Evolutionary conservation across 2,888 invertebrate genomes (phyloP).

Genomic region (Proisotoma minuta): DNA sequence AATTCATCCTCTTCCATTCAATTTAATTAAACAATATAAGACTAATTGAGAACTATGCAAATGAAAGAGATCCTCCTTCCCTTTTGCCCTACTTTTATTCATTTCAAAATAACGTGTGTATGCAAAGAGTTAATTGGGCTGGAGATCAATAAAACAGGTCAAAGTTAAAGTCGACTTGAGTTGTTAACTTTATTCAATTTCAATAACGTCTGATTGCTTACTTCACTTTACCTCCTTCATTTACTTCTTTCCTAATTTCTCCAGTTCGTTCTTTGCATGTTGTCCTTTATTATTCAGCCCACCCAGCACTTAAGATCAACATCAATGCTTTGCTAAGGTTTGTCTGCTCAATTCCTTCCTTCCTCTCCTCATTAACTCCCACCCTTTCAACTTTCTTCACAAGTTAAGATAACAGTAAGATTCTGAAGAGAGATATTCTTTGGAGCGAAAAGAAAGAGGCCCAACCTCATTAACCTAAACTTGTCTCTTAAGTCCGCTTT

Average conservation of each 20-base stretch:
- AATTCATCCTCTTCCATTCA: background rate
- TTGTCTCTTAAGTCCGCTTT: too few relatives aligned
- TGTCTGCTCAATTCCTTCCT: background rate
- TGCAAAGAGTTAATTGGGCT: background rate
- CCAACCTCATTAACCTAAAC: too few relatives aligned
- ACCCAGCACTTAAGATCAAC: background rate
- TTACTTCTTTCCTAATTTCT: background rate
- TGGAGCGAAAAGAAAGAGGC: too few relatives aligned
- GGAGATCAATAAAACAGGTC: background rate
- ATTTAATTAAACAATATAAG: slow-evolving; percentile 15
- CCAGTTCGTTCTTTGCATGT: background rate
- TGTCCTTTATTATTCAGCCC: too few relatives aligned
- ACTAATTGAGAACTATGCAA: slow-evolving; percentile 13
- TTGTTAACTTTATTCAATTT: too few relatives aligned
- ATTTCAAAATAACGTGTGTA: too few relatives aligned
- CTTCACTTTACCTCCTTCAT: background rate
- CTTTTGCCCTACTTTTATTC: background rate
- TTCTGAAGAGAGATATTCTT: too few relatives aligned
- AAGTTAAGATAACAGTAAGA: too few relatives aligned
- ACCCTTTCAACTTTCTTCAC: background rate
- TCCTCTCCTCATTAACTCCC: background rate
- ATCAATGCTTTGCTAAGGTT: background rate
- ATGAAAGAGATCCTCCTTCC: slow-evolving; percentile 4
- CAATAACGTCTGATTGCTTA: background rate
- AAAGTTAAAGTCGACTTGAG: too few relatives aligned